Conservation (phyloP, 2,888 invertebrate genomes). For the Laothoe populi region DNA sequence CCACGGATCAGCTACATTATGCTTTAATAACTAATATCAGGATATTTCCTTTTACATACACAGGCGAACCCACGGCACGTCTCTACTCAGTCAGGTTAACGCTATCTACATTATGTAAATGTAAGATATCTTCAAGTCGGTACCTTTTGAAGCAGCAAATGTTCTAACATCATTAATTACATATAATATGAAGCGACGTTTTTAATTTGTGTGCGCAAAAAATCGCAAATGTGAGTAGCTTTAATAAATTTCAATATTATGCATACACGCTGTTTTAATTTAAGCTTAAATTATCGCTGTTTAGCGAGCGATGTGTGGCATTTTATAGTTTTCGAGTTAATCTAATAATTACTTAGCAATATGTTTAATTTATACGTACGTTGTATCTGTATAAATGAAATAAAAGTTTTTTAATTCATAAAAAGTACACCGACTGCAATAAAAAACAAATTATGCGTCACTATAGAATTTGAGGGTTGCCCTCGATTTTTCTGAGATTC, state of each 20-base stretch:
- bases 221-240: neutral
- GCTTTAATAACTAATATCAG: too few relatives aligned
- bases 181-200: slow-evolving; percentile 6
- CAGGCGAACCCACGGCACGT: neutral
- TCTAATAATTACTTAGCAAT: neutral
- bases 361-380: too few relatives aligned
- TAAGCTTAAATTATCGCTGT: neutral
- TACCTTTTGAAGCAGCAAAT: slow-evolving; percentile 8
- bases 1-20: too few relatives aligned
- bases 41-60: too few relatives aligned
- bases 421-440: too few relatives aligned
- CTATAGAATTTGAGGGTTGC: too few relatives aligned
- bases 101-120: slow-evolving; percentile 14
- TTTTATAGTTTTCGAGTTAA: neutral
- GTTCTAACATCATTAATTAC: slow-evolving; percentile 16
- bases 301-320: neutral
- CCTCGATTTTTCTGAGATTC: too few relatives aligned
- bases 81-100: neutral
- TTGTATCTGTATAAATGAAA: too few relatives aligned
- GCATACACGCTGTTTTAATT: neutral
- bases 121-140: neutral
- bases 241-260: slow-evolving; percentile 6
- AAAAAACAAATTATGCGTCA: too few relatives aligned
- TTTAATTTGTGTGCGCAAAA: slow-evolving; percentile 11
- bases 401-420: too few relatives aligned